A percentile compares a stretch with the other conserved stretches of the same genome.
Evolutionary conservation across 2,888 invertebrate genomes (phyloP).

Genomic region (Chymomyza procnemis): DNA sequence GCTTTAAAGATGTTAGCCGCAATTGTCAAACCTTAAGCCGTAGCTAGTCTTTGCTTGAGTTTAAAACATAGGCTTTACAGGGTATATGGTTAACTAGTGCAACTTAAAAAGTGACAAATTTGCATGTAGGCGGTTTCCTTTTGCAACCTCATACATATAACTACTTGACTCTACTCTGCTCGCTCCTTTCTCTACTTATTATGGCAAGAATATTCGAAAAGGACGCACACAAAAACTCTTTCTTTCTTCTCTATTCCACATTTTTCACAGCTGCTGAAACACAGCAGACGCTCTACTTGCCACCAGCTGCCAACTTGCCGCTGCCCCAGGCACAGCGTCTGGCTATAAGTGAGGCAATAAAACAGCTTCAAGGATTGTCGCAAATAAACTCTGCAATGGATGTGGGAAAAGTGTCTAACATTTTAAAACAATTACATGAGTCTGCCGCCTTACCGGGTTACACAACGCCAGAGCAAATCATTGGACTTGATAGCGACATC

Average conservation of each 20-base stretch:
- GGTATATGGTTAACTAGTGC: conserved; percentile 13
- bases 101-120: conserved; percentile 28
- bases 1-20: no score
- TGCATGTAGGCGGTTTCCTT: conserved; percentile 39
- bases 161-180: conserved; percentile 26
- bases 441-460: conserved; percentile 76
- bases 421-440: conserved; percentile 69
- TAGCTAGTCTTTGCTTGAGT: not conserved
- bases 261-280: conserved; percentile 60
- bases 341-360: conserved; percentile 55
- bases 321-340: conserved; percentile 42
- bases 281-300: conserved; percentile 35
- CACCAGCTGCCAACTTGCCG: conserved; percentile 11
- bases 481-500: conserved; percentile 79
- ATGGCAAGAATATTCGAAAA: conserved; percentile 76
- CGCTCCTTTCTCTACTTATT: conserved; percentile 36
- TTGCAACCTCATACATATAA: conserved; percentile 20
- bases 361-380: conserved; percentile 54
- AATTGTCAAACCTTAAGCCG: not conserved
- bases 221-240: conserved; percentile 77
- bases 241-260: conserved; percentile 75
- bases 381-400: conserved; percentile 76
- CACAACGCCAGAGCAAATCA: conserved; percentile 84
- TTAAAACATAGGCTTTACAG: not conserved
- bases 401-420: conserved; percentile 66